Evolutionary conservation across 2,888 invertebrate genomes (phyloP).

Genomic region (Zaprionus obscuricornis): DNA sequence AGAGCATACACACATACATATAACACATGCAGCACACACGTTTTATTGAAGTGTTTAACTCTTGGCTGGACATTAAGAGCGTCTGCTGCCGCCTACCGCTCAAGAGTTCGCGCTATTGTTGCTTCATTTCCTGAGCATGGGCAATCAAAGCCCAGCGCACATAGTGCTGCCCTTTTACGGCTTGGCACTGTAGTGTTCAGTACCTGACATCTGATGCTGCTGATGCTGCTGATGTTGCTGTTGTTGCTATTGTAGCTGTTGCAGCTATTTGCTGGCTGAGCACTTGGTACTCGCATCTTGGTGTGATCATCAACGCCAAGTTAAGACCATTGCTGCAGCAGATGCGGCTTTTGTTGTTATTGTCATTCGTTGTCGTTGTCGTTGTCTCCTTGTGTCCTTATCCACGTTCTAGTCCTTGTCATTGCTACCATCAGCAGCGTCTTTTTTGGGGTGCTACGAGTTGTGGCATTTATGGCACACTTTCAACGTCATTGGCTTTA

Average conservation of each 20-base stretch:
- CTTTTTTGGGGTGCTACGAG: slow-evolving; percentile 36
- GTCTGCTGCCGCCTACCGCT: slow-evolving; percentile 28
- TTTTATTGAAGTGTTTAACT: slow-evolving; percentile 76
- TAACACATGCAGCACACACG: slow-evolving; percentile 50
- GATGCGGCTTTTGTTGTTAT: slow-evolving; percentile 44
- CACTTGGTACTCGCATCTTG: slow-evolving; percentile 64
- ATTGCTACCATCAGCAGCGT: neutral
- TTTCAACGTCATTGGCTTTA: slow-evolving; percentile 36
- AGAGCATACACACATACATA: too few relatives aligned
- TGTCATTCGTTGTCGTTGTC: slow-evolving; percentile 33
- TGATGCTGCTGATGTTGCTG: too few relatives aligned
- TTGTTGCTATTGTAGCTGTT: too few relatives aligned
- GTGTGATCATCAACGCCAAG: slow-evolving; percentile 67
- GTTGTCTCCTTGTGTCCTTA: too few relatives aligned
- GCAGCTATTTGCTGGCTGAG: slow-evolving; percentile 9
- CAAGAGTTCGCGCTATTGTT: slow-evolving; percentile 1
- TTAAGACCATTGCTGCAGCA: slow-evolving; percentile 38
- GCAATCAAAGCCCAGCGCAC: slow-evolving; percentile 58
- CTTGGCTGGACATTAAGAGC: slow-evolving; percentile 68
- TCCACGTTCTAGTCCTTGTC: too few relatives aligned
- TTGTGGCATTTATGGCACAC: slow-evolving; percentile 55
- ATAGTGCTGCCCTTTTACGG: slow-evolving; percentile 52
- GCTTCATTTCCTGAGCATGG: slow-evolving; percentile 34
- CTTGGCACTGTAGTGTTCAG: slow-evolving; percentile 10
- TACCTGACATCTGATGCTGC: slow-evolving; percentile 33